A percentile compares a stretch with the other conserved stretches of the same genome.
Evolutionary conservation across 2,888 invertebrate genomes (phyloP).

Genomic region (Paralinhomoeus sp.): DNA sequence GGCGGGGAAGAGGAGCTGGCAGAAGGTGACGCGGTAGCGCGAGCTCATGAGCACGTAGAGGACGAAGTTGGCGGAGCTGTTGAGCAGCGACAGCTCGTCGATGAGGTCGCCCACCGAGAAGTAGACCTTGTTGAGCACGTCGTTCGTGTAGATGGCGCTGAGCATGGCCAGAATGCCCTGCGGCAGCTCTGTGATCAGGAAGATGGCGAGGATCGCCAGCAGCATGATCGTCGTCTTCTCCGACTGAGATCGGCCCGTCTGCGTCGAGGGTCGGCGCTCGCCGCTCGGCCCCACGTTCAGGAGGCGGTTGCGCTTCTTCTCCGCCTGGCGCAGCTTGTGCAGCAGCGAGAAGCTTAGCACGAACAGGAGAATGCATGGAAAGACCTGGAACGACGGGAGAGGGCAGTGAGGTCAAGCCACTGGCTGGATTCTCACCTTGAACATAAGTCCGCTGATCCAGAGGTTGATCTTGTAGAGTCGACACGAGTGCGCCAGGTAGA

Average conservation of each 20-base stretch:
- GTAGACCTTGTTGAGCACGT: conserved; percentile 1
- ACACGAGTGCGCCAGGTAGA: conserved; percentile 15
- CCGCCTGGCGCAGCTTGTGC: conserved; percentile 15
- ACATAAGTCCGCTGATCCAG: conserved; percentile 20
- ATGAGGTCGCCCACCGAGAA: background rate
- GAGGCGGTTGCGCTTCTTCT: conserved; percentile 13
- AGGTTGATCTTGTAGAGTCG: conserved; percentile 18
- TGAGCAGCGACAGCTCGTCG: conserved; percentile 2
- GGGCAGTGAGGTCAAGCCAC: too few species aligned
- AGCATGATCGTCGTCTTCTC: background rate
- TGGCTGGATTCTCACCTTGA: conserved; percentile 15
- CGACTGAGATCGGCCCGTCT: too few species aligned
- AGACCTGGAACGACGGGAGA: conserved; percentile 16
- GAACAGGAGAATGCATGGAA: conserved; percentile 17
- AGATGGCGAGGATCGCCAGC: background rate
- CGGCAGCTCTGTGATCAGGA: background rate
- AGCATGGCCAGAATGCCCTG: conserved; percentile 18
- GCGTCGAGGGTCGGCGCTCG: too few species aligned
- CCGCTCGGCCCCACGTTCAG: conserved; percentile 8
- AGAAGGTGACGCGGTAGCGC: background rate
- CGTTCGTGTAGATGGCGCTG: conserved; percentile 10
- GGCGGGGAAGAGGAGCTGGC: background rate
- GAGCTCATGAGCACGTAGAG: conserved; percentile 1
- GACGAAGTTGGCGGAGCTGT: conserved; percentile 1
- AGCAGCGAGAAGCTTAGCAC: conserved; percentile 15